phyloP scores from a whole-genome alignment of 53 echinoderm and acorn worm genomes.

The Luidia sarsii region DNA sequence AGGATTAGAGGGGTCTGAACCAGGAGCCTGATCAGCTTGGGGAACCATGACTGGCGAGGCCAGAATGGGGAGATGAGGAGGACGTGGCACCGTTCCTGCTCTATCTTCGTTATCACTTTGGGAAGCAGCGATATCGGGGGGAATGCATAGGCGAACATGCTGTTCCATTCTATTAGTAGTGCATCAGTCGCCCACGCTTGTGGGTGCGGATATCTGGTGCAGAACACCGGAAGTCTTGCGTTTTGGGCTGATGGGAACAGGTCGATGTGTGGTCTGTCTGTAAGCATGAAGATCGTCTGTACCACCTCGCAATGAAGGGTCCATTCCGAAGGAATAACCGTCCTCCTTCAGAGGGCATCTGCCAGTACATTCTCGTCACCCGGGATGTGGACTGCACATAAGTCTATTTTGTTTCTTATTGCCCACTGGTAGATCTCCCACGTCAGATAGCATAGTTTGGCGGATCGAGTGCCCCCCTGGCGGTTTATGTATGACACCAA shows the following conservation, averaged over 20 bases:
- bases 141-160: constrained; percentile 31
- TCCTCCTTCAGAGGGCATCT: constrained; percentile 12
- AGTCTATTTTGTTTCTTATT: not conserved
- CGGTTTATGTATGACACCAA: constrained; percentile 50
- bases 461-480: constrained; percentile 49
- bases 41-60: constrained; percentile 54
- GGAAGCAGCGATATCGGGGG: constrained; percentile 15
- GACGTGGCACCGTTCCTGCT: not conserved
- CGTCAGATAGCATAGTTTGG: not conserved
- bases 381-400: constrained; percentile 31
- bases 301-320: not conserved
- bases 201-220: too few relatives aligned
- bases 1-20: not conserved
- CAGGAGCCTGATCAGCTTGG: constrained; percentile 12
- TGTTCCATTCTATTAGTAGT: constrained; percentile 7
- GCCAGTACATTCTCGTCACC: constrained; percentile 11
- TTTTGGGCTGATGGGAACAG: too few relatives aligned
- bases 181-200: too few relatives aligned
- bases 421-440: constrained; percentile 7
- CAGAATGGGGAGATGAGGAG: constrained; percentile 45
- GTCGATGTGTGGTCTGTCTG: constrained; percentile 18
- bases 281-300: not conserved
- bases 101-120: constrained; percentile 10
- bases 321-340: constrained; percentile 26
- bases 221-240: too few relatives aligned